These are phyloP conservation scores for Mareca strepera DNA, from an alignment of 2,797 vertebrate genomes.

Conservation along the genomic window DNA sequence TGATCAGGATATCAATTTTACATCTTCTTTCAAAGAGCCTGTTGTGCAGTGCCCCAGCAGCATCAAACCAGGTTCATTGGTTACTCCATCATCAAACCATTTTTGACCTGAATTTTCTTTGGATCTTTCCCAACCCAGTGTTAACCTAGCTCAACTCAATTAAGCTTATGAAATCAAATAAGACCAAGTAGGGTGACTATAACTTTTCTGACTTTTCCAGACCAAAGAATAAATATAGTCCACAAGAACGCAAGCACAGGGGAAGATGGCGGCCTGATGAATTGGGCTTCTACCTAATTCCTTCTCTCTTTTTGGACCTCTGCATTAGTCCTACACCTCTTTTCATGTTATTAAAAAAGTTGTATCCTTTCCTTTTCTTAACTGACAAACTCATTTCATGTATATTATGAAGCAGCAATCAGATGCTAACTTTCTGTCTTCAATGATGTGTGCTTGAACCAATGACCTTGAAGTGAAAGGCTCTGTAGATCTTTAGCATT, in stretches of 20 bases:
- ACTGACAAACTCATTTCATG: neutral
- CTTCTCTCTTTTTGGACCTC: neutral
- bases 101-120: neutral
- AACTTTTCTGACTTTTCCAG: neutral
- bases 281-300: rapidly evolving
- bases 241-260: neutral
- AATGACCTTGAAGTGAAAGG: slow-evolving; percentile 33
- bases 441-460: slow-evolving; percentile 7
- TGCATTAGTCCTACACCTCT: neutral
- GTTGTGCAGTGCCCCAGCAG: neutral
- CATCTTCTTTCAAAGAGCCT: neutral
- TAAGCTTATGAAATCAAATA: neutral
- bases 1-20: neutral
- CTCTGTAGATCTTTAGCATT: neutral
- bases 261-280: neutral
- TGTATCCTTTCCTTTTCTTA: neutral
- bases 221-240: neutral
- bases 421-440: slow-evolving; percentile 21
- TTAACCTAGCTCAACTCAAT: neutral
- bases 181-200: neutral
- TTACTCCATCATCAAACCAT: neutral
- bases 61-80: neutral
- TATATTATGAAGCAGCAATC: neutral
- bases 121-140: neutral
- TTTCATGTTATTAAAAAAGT: neutral